Evolutionary conservation across 2,113 vertebrate genomes (phyloP).

Genomic region (Lampris incognitus): DNA sequence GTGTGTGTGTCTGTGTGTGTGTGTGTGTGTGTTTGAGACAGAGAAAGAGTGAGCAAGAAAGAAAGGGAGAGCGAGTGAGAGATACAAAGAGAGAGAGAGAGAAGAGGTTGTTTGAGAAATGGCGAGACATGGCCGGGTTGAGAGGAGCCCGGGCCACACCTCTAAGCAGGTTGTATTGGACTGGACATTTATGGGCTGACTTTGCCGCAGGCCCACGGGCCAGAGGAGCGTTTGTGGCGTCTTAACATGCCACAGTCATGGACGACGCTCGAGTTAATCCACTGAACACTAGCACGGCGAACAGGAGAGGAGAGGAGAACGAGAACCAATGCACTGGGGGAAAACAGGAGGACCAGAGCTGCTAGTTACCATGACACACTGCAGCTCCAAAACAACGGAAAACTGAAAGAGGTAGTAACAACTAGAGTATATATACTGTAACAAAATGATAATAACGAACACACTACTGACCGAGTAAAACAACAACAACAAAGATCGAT

Average conservation of each 20-base stretch:
- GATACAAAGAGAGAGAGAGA: background rate
- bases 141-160: slow-evolving; percentile 33
- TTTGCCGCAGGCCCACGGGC: slow-evolving; percentile 31
- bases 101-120: too few species aligned
- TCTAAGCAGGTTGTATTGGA: slow-evolving; percentile 50
- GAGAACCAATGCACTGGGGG: slow-evolving; percentile 45
- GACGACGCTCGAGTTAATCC: slow-evolving; percentile 34
- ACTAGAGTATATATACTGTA: too few species aligned
- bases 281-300: slow-evolving; percentile 39
- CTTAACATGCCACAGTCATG: slow-evolving; percentile 48
- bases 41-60: background rate
- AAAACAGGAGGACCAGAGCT: slow-evolving; percentile 45
- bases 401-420: slow-evolving; percentile 35
- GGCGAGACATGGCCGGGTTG: slow-evolving; percentile 25
- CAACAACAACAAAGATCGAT: slow-evolving; percentile 28
- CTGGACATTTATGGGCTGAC: slow-evolving; percentile 11
- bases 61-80: background rate
- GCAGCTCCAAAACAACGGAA: slow-evolving; percentile 27
- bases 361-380: slow-evolving; percentile 39
- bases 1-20: slow-evolving; percentile 1
- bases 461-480: background rate
- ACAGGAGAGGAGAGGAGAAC: slow-evolving; percentile 33
- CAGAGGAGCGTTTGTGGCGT: slow-evolving; percentile 41
- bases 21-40: slow-evolving; percentile 1
- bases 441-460: too few species aligned